Percentiles rank a stretch among this genome's conserved stretches.
Conservation (phyloP, 2,113 vertebrate species). For the Ploceus nigricollis region DNA sequence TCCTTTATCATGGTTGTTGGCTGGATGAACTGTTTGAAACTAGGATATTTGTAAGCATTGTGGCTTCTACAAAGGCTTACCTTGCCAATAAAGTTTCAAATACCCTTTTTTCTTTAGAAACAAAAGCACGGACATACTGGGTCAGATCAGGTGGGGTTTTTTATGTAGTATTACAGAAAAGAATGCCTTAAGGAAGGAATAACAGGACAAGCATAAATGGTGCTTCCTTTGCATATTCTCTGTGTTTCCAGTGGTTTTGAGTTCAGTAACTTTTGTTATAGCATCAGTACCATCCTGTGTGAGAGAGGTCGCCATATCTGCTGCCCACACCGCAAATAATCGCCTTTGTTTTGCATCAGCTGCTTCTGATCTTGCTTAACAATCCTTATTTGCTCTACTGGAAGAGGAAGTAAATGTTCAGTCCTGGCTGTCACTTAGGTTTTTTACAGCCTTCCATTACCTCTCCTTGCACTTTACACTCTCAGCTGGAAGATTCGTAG, state of each 20-base stretch:
- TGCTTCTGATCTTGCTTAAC: neutral
- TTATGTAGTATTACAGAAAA: neutral
- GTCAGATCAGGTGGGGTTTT: neutral
- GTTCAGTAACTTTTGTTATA: neutral
- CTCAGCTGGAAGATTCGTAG: neutral
- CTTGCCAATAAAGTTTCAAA: neutral
- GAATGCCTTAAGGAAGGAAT: neutral
- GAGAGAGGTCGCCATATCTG: neutral
- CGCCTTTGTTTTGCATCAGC: neutral
- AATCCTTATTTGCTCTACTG: neutral
- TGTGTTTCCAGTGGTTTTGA: neutral
- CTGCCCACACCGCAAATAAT: neutral
- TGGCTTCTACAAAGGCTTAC: neutral
- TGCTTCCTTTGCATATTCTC: neutral
- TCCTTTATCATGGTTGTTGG: neutral
- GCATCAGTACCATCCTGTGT: accelerated
- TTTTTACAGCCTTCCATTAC: neutral
- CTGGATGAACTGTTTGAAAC: neutral
- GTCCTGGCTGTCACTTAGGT: neutral
- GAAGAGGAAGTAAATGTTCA: neutral
- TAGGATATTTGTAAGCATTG: neutral
- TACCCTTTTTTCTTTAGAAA: neutral
- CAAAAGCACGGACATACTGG: neutral
- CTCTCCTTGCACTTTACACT: neutral
- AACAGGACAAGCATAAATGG: neutral